Base-by-base conservation (phyloP, 2,113 vertebrate species). In the Lagopus muta region DNA sequence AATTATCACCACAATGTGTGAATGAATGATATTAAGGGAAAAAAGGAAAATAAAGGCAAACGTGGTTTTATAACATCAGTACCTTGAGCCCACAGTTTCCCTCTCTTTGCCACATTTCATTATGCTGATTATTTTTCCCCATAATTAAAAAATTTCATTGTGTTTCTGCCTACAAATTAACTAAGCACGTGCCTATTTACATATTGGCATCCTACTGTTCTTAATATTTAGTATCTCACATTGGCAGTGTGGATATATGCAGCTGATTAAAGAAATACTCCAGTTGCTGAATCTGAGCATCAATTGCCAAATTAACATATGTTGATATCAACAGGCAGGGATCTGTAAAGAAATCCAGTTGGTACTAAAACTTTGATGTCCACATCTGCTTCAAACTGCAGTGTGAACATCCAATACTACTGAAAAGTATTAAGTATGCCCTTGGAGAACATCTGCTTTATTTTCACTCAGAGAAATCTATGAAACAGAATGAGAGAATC, bases 271-370 rank as follows among this genome's bases (percentile, higher is more conserved):
- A 83, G 36, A 57, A 66, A 66, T 4, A 8, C 21, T 77, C 27
- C 27, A 42, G 24, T 20, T 64, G 32, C 38, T 47, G 55, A 90
- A 85, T 58, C 36, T 45, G 57, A 73, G 10, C 25, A 64, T 32
- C 19, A 78, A 42, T 40, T 57, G 18, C 17, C 40, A 82, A 36
- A 73, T 70, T 48, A 83, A 30, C n/a, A 20, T 24, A 20, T 36
- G 34, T 0, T 73, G 58, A 76, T 52, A 80, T 62, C 43, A 87
- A 4, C 0, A 72, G 19, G 24, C 79, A 75, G 22, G 12, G n/a
- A 65, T 40, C 0, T 0, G 1, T 28, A 72, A 14, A 61, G 47
- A 18, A 6, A 28, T 13, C 1, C 3, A 7, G 2, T 34, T 19
- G 16, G 30, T 48, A 19, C 8, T 61, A 85, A 61, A 7, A 28